phyloP scores from a whole-genome alignment of 2,797 vertebrate genomes.

The Chromobotia macracanthus region DNA sequence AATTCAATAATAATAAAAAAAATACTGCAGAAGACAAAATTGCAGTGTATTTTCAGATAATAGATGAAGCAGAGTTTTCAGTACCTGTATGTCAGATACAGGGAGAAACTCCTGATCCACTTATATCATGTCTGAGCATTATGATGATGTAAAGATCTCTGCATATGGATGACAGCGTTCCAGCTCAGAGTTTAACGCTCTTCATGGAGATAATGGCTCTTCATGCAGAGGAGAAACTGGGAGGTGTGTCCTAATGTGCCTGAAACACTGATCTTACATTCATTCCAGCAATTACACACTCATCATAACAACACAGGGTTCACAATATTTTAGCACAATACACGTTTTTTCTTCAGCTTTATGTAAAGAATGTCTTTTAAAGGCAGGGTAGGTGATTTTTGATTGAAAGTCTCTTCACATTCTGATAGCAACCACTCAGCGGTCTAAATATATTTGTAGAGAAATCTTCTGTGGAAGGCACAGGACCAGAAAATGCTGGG shows the following conservation, averaged over 20 bases:
- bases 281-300: constrained; percentile 50
- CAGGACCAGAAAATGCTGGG: no score
- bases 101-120: background rate
- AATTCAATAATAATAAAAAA: no score
- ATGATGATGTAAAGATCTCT: constrained; percentile 55
- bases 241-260: constrained; percentile 22
- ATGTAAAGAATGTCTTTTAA: no score
- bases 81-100: no score
- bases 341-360: background rate
- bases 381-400: no score
- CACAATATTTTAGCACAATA: background rate
- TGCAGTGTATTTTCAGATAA: no score
- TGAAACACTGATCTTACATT: constrained; percentile 45
- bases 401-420: no score
- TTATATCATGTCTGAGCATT: constrained; percentile 20
- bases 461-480: no score
- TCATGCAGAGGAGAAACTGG: constrained; percentile 22
- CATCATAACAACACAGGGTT: constrained; percentile 41
- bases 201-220: constrained; percentile 53
- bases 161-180: constrained; percentile 14
- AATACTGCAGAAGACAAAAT: no score
- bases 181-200: constrained; percentile 23
- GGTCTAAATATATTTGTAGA: no score
- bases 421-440: no score
- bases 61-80: no score